Conservation (phyloP, 2,888 invertebrate species). For the Eupithecia tripunctaria region DNA sequence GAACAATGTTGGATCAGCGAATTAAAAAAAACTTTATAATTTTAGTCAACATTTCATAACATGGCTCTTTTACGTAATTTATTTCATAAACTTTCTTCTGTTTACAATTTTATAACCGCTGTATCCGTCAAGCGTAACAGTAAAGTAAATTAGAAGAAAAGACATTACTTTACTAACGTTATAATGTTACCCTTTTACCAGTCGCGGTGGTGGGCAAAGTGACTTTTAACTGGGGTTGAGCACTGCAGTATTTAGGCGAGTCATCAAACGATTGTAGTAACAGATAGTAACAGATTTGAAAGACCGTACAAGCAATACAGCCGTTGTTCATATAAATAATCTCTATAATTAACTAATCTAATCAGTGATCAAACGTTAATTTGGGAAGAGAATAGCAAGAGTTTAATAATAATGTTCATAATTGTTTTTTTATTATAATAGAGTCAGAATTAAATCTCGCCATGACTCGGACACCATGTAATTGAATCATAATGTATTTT, state of each 20-base stretch:
- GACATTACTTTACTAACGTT: not conserved
- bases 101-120: constrained; percentile 8
- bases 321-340: not conserved
- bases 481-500: not conserved
- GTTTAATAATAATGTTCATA: not conserved
- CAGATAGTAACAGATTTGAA: no score
- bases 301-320: no score
- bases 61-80: not conserved
- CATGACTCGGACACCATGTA: not conserved
- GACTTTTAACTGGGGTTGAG: no score
- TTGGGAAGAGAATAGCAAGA: not conserved
- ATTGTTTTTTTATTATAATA: not conserved
- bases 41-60: not conserved
- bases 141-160: not conserved
- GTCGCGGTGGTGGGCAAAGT: no score
- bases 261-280: no score
- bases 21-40: not conserved
- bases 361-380: not conserved
- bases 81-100: constrained; percentile 18
- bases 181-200: no score
- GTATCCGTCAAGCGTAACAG: constrained; percentile 13
- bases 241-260: no score
- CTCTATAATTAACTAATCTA: not conserved
- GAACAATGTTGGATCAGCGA: not conserved
- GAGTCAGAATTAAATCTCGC: not conserved